Evolutionary conservation across 2,888 invertebrate species (phyloP), one percentile per base, ranked within the genome.

Genomic region (Leucania comma): DNA sequence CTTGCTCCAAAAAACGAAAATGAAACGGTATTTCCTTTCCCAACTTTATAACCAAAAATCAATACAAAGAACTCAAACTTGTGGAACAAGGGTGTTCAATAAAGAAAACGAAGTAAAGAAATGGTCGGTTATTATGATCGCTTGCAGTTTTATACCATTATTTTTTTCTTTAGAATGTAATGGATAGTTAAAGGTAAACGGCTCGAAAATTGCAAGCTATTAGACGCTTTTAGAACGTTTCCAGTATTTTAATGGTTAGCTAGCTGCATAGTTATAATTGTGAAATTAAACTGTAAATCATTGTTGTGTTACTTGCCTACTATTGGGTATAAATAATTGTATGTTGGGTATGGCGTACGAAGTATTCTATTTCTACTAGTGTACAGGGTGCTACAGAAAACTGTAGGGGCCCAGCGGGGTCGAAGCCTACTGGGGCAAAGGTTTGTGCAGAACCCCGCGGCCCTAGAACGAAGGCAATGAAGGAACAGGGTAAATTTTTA

Each of bases 1-100:
- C 48, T 56, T 32, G 38, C 53, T 20, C 46, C 42, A n/a, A 29
- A 12, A 24, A 12, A 42, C 26, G 14, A 58, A 68, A 71, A 65
- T 51, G 35, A 56, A 65, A 42, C 62, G 24, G 22, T 62, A 59
- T 60, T n/a, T 22, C 70, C 22, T 57, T 69, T 24, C 20, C 38
- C 5, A 69, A 78, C 58, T 75, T 78, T 64, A 59, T 51, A 62
- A 62, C 69, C 35, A 67, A 82, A 74, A 79, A 81, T 82, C 80
- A 32, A 69, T 81, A 53, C 59, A 53, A 68, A 57, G 46, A 35
- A n/a, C 68, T 59, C 60, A 60, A 75, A 69, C 38, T 74, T 69
- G 20, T 67, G 35, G 51, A 60, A 72, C 48, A 65, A 59, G 69
- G 62, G 29, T 63, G 57, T 69, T 60, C 48, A 68, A 79, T 76